Evolutionary conservation across 53 echinoderm and acorn worm species (phyloP).

Genomic region (Luidia sarsii): DNA sequence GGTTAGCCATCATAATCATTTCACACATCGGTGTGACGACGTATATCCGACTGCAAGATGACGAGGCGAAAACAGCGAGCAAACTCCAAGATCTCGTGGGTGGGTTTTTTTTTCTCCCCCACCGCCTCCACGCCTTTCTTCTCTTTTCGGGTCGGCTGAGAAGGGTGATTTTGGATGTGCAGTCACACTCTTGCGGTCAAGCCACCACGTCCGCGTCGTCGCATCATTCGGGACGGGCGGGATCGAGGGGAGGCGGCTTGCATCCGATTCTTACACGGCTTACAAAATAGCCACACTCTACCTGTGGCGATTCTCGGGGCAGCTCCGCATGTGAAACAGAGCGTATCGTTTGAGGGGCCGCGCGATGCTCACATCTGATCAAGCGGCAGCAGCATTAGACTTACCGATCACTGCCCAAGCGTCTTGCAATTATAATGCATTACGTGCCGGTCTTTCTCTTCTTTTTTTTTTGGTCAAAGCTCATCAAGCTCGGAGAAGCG

Average conservation of each 20-base stretch:
- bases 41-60: not conserved
- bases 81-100: constrained; percentile 8
- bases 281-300: constrained; percentile 48
- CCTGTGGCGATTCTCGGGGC: constrained; percentile 53
- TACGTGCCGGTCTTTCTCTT: no score
- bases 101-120: no score
- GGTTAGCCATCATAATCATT: not conserved
- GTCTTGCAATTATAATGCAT: constrained; percentile 49
- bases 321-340: constrained; percentile 47
- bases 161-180: not conserved
- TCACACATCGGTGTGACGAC: not conserved
- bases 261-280: constrained; percentile 32
- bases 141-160: no score
- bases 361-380: constrained; percentile 13
- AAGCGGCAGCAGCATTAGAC: constrained; percentile 20
- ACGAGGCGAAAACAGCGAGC: not conserved
- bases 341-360: constrained; percentile 37
- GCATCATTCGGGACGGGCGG: constrained; percentile 5
- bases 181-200: not conserved
- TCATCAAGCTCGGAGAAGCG: constrained; percentile 41
- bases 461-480: constrained; percentile 38
- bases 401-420: constrained; percentile 36
- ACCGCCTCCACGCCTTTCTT: no score
- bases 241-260: not conserved
- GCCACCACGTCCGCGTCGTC: not conserved